A percentile compares a stretch with the other conserved stretches of the same genome.
Evolutionary conservation across 2,113 vertebrate species (phyloP).

Genomic region (Uria aalge): DNA sequence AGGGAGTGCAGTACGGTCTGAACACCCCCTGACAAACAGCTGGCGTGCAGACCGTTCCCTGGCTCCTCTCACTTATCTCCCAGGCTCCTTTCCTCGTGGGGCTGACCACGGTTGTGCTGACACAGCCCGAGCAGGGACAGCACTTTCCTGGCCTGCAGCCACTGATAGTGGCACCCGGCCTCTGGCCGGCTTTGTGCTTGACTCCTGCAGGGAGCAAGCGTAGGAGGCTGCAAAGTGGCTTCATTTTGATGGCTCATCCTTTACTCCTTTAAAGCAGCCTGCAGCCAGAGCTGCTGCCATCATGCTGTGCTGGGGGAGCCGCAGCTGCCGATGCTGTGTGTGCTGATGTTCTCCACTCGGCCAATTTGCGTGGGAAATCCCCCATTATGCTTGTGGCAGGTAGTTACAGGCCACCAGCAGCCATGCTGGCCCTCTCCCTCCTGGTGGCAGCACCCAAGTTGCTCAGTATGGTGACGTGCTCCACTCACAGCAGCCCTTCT

Average conservation of each 20-base stretch:
- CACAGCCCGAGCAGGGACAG: neutral
- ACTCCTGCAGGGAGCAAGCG: neutral
- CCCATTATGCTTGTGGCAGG: rapidly evolving
- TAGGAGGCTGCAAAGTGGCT: neutral
- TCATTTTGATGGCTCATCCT: neutral
- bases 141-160: neutral
- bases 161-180: neutral
- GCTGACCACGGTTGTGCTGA: neutral
- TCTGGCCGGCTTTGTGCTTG: neutral
- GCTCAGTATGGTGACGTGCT: neutral
- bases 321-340: neutral
- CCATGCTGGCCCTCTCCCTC: neutral
- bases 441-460: rapidly evolving
- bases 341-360: neutral
- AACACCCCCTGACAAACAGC: neutral
- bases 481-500: neutral
- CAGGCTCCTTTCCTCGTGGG: neutral
- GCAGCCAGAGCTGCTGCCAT: neutral
- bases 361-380: rapidly evolving
- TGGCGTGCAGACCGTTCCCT: neutral
- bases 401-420: neutral
- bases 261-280: neutral
- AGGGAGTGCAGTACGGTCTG: neutral
- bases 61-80: neutral
- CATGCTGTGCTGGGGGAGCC: neutral